Percentiles rank a stretch among this genome's conserved stretches.
Conservation (phyloP, 2,113 vertebrate species). For the Antechinus flavipes region DNA sequence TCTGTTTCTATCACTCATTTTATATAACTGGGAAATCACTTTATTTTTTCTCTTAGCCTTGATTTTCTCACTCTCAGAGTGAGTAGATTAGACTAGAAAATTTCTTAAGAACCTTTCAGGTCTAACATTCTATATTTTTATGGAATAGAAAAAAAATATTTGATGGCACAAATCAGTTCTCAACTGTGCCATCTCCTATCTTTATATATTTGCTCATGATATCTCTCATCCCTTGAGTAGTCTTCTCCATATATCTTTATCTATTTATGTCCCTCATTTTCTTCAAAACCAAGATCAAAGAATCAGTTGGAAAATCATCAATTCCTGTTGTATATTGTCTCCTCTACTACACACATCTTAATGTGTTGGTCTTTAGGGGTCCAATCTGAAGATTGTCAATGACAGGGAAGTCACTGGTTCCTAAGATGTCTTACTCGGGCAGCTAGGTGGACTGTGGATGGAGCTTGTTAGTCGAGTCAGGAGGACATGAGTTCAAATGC, state of each 20-base stretch:
- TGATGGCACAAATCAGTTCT: background rate
- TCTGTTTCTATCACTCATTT: too few relatives aligned
- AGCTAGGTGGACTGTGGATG: accelerated
- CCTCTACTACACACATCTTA: background rate
- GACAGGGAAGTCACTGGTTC: background rate
- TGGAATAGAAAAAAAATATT: background rate
- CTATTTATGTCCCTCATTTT: background rate
- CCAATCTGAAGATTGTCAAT: background rate
- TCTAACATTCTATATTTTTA: background rate
- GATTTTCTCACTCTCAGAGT: background rate
- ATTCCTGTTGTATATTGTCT: background rate
- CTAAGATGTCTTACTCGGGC: background rate
- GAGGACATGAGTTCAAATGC: too few relatives aligned
- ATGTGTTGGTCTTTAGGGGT: background rate
- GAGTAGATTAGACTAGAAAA: background rate
- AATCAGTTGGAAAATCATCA: background rate
- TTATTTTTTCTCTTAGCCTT: too few relatives aligned
- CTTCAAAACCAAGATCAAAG: background rate
- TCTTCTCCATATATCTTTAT: background rate
- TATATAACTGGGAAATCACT: too few relatives aligned
- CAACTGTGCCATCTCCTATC: background rate
- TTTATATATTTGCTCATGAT: background rate
- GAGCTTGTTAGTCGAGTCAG: accelerated
- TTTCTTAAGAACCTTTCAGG: background rate
- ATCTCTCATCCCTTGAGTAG: background rate